Evolutionary conservation across 2,888 invertebrate genomes (phyloP), one percentile per base, ranked within the genome.

Genomic region (Andrena haemorrhoa): DNA sequence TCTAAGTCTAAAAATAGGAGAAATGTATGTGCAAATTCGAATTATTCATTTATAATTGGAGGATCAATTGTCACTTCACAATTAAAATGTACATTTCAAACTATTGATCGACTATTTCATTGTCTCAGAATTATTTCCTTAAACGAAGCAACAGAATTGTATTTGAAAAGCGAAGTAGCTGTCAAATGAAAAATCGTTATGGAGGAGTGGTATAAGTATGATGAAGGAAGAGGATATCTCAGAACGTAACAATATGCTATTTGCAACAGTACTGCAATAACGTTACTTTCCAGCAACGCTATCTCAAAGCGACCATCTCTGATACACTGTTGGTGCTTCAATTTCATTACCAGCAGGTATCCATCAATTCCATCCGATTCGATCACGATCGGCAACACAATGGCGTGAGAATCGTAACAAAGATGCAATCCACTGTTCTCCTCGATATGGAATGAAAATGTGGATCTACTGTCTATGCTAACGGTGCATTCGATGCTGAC

Each of bases 391-490:
- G n/a, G 12, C 51, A 31, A 23, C 12, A 51, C 51, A 64, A 72
- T 72, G 26, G 64, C 64, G 26, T 72, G 64, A 10, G 33, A 74
- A 74, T 66, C 56, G 56, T 47, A 41, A 41, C 31, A 6, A 35
- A 56, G 41, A 29, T 58, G 58, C 56, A 66, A 66, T 63, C 35
- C n/a, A 47, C 35, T 60, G 5, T 56, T 58, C 26, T 26, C 16
- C 29, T 41, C 51, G 56, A 61, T 49, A 73, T 23, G 47, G 26
- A 74, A 84, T 41, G 72, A 77, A 61, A 68, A 68, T 69, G 63
- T 53, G 26, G 63, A 63, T 56, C 53, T 29, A 29, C 5, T 35
- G 10, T 72, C 71, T 63, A 73, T 41, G 20, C 26, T 41, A 68
- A 56, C 12, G 41, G 53, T 35, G 41, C 8, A 31, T 58, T 81